Evolutionary conservation across 2,797 vertebrate species (phyloP), one percentile per base, ranked within the genome.

Genomic region (Xiphophorus birchmanni): DNA sequence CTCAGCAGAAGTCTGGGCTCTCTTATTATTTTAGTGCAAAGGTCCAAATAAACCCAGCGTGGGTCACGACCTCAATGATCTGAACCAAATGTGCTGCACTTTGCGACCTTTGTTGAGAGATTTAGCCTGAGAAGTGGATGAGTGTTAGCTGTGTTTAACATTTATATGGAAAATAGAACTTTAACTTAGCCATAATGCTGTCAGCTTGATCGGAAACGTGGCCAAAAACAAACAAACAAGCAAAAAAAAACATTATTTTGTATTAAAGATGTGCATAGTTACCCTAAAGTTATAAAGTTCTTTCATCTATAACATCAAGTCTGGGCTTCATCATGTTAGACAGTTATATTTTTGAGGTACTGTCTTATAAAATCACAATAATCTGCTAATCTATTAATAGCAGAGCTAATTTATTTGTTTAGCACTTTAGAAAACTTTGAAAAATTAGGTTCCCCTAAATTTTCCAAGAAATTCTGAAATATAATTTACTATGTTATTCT

Each of bases 51-150:
- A 93, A 94, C 88, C 86, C 60, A 1, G 7, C 32, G 75, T 72
- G 85, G 90, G 91, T 94, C 88, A 71, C 7, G 83, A 94, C 94
- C 93, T 90, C 48, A 23, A 89, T 93, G 90, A 94, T 94, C 87
- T 88, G 90, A 95, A 93, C 92, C 94, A 95, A 95, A 95, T 95
- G 93, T 87, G 85, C 87, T 8, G 58, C 48, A 72, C 87, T 93
- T 87, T 87, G 81, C 65, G 60, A 86, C 84, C 86, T 90, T 89
- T 83, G 82, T 85, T 82, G 82, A 88, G 89, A 89, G 83, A 84
- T 85, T 83, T 76, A 80, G 40, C 4, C 6, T 7, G 77, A 76
- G 54, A 65, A 90, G 82, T 67, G 52, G 79, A 80, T 80, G 56
- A 79, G 77, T 13, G 63, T 50, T 72, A 78, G 73, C 18, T 79